Evolutionary conservation across 2,797 vertebrate species (phyloP).

Genomic region (Apogon talboti): DNA sequence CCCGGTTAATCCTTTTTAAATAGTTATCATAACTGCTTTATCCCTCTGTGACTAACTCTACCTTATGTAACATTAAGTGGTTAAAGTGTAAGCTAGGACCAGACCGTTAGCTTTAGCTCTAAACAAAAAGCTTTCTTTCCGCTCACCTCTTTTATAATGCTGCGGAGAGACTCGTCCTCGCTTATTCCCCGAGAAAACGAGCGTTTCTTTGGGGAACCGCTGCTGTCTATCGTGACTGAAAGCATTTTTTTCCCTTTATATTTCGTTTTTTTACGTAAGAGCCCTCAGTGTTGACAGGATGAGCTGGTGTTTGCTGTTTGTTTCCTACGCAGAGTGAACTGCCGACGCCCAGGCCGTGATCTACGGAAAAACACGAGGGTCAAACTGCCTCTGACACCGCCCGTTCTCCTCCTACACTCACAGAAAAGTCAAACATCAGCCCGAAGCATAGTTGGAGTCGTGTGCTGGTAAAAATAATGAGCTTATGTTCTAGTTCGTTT

Average conservation of each 20-base stretch:
- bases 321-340: constrained; percentile 52
- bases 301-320: constrained; percentile 16
- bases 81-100: neutral
- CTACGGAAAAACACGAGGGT: constrained; percentile 55
- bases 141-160: constrained; percentile 83
- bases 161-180: constrained; percentile 85
- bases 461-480: too few relatives aligned
- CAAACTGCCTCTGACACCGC: constrained; percentile 34
- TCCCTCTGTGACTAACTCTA: too few relatives aligned
- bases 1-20: too few relatives aligned
- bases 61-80: neutral
- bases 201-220: constrained; percentile 78
- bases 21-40: too few relatives aligned
- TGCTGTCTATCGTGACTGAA: constrained; percentile 74
- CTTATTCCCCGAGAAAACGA: constrained; percentile 81
- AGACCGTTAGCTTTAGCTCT: neutral
- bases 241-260: constrained; percentile 71
- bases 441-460: neutral
- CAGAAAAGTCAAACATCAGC: constrained; percentile 7
- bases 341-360: constrained; percentile 61
- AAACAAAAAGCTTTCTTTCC: constrained; percentile 24
- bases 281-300: constrained; percentile 13
- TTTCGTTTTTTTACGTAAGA: constrained; percentile 51
- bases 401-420: constrained; percentile 34
- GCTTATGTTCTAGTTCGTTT: neutral